phyloP scores from a whole-genome alignment of 2,113 vertebrate species.

The Urocolius indicus region DNA sequence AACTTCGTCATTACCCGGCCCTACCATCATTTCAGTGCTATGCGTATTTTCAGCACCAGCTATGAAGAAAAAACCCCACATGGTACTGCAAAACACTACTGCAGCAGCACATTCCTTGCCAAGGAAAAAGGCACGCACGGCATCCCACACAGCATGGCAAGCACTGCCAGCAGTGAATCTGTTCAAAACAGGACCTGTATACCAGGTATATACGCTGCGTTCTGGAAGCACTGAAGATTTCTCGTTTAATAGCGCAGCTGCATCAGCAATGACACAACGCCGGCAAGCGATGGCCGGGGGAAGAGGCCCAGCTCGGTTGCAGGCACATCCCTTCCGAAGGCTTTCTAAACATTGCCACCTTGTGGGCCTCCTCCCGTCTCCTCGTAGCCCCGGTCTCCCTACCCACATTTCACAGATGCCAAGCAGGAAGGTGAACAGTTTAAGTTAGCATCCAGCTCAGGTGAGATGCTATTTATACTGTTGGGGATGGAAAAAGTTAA shows the following conservation, averaged over 20 bases:
- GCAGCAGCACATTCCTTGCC: neutral
- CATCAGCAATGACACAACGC: neutral
- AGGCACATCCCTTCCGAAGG: constrained; percentile 4
- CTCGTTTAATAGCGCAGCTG: neutral
- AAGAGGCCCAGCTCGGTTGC: neutral
- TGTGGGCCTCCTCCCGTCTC: constrained; percentile 67
- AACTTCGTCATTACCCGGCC: neutral
- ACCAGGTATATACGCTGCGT: accelerated
- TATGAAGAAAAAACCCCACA: neutral
- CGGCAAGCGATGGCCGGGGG: neutral
- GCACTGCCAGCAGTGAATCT: neutral
- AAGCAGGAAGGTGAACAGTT: neutral
- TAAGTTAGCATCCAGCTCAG: neutral
- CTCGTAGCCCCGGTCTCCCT: constrained; percentile 26
- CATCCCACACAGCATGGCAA: neutral
- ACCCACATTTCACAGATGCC: neutral
- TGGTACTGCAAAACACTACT: neutral
- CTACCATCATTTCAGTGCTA: neutral
- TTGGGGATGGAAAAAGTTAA: neutral
- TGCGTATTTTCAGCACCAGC: neutral
- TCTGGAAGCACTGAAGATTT: neutral
- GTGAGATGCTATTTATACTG: neutral
- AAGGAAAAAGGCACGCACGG: neutral
- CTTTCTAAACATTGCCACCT: constrained; percentile 82
- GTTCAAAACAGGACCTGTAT: neutral